A percentile compares a stretch with the other conserved stretches of the same genome.
Evolutionary conservation across 35 echinoderm and acorn worm species (phyloP).

Genomic region (Lytechinus pictus): DNA sequence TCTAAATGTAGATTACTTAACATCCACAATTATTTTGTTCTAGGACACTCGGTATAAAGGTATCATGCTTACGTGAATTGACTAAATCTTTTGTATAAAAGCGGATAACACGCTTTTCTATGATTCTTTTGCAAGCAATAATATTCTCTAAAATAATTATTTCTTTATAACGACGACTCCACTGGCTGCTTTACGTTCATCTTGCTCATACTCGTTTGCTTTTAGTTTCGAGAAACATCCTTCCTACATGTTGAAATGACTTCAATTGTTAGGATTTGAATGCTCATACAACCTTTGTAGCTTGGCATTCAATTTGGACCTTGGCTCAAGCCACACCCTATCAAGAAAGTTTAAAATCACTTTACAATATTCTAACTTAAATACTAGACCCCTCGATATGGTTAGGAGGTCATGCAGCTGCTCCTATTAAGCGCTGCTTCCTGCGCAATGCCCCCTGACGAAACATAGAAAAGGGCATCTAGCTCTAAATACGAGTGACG

Average conservation of each 20-base stretch:
- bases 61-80: too few relatives aligned
- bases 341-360: neutral
- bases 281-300: neutral
- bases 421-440: neutral
- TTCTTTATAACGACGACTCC: too few relatives aligned
- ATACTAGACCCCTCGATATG: neutral
- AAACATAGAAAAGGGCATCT: neutral
- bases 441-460: neutral
- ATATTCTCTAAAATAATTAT: too few relatives aligned
- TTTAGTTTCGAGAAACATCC: neutral
- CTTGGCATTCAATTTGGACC: neutral
- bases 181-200: too few relatives aligned
- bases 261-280: neutral
- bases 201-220: neutral
- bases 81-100: too few relatives aligned
- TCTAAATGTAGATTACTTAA: too few relatives aligned
- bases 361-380: neutral
- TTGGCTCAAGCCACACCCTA: neutral
- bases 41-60: too few relatives aligned
- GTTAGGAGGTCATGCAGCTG: neutral
- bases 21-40: too few relatives aligned
- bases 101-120: too few relatives aligned
- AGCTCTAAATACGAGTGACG: neutral
- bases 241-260: neutral
- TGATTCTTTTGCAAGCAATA: too few relatives aligned